phyloP scores from a whole-genome alignment of 1,140 invertebrate genomes.

The Callitettix versicolor region DNA sequence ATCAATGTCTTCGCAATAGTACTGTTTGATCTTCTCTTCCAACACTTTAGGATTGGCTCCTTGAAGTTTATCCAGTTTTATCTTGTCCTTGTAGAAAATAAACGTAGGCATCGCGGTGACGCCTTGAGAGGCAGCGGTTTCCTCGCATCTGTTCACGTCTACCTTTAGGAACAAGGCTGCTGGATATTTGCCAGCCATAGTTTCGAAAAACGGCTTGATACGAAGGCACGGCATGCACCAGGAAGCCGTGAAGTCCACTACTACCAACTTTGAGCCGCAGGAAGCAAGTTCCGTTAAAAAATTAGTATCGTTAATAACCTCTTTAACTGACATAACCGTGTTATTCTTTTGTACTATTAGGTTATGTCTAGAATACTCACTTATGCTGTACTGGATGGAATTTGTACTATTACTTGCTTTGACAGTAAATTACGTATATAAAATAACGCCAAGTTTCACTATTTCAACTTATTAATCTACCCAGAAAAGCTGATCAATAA shows the following conservation, averaged over 20 bases:
- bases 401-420: too few species aligned
- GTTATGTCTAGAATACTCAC: too few species aligned
- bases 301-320: conserved; percentile 59
- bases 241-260: conserved; percentile 86
- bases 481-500: too few species aligned
- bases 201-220: conserved; percentile 84
- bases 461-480: too few species aligned
- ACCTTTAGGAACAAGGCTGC: conserved; percentile 90
- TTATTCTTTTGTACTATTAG: too few species aligned
- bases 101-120: conserved; percentile 97
- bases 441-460: too few species aligned
- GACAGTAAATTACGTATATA: too few species aligned
- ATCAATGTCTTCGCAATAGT: conserved; percentile 58
- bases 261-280: conserved; percentile 78
- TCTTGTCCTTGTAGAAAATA: conserved; percentile 83
- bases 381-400: too few species aligned
- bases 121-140: conserved; percentile 72
- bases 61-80: conserved; percentile 68
- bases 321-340: conserved; percentile 34
- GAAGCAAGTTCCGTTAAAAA: conserved; percentile 70
- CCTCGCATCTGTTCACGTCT: conserved; percentile 81
- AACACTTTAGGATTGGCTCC: conserved; percentile 72
- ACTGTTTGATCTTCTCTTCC: conserved; percentile 83
- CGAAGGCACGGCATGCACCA: conserved; percentile 92
- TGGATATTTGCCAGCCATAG: conserved; percentile 73